A percentile compares a stretch with the other conserved stretches of the same genome.
Evolutionary conservation across 2,113 vertebrate species (phyloP).

Genomic region (Neomonachus schauinslandi): DNA sequence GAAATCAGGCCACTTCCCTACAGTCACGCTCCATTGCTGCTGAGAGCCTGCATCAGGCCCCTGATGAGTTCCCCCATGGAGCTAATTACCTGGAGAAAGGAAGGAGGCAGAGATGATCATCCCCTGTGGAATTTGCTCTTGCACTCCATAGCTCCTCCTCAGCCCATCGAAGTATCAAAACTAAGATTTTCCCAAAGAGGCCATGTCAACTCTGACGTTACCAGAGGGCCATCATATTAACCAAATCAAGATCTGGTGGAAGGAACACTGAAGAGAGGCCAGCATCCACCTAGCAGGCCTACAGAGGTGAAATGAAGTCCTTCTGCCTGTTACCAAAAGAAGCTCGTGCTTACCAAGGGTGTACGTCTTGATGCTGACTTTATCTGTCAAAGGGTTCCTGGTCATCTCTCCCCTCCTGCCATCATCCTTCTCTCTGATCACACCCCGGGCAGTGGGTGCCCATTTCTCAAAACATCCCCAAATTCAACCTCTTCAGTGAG

Average conservation of each 20-base stretch:
- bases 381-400: neutral
- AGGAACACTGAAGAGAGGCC: neutral
- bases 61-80: neutral
- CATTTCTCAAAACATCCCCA: neutral
- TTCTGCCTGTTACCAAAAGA: neutral
- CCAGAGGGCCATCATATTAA: neutral
- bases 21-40: neutral
- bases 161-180: neutral
- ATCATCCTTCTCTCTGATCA: neutral
- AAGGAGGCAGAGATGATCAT: slow-evolving; percentile 28
- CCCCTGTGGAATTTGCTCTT: neutral
- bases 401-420: neutral
- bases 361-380: neutral
- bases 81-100: slow-evolving; percentile 60
- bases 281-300: neutral
- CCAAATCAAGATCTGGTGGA: neutral
- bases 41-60: neutral
- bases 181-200: neutral
- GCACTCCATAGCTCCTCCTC: neutral
- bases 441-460: neutral
- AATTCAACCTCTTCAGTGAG: neutral
- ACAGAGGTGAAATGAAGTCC: neutral
- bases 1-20: slow-evolving; percentile 24
- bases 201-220: neutral
- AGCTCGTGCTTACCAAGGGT: neutral